Conservation (phyloP, 2,797 vertebrate genomes). For the Gallinago stenura region DNA sequence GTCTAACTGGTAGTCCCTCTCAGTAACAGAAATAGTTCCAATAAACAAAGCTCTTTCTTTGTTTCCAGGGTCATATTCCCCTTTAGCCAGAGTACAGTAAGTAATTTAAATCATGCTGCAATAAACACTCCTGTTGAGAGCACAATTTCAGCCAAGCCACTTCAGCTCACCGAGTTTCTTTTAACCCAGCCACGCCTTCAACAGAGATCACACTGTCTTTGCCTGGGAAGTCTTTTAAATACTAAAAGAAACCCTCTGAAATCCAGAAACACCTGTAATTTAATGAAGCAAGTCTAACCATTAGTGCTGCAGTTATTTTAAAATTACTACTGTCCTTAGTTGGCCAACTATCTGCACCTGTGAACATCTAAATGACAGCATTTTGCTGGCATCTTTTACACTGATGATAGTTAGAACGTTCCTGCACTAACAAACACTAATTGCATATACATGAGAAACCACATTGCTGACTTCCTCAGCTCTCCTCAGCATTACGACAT, state of each 20-base stretch:
- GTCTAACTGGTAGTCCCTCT: neutral
- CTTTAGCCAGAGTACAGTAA: neutral
- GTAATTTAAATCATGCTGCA: neutral
- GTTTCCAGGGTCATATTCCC: neutral
- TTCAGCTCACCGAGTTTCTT: constrained; percentile 22
- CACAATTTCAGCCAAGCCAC: constrained; percentile 7
- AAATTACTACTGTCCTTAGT: neutral
- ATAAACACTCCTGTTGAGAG: neutral
- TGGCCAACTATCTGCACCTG: neutral
- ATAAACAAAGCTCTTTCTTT: neutral
- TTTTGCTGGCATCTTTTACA: neutral
- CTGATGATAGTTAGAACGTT: neutral
- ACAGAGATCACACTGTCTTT: constrained; percentile 23
- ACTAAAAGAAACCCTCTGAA: neutral
- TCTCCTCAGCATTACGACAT: neutral
- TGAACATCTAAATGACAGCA: neutral
- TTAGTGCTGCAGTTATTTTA: neutral
- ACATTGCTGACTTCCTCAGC: neutral
- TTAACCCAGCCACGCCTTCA: neutral
- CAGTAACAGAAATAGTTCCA: constrained; percentile 3
- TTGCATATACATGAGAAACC: neutral
- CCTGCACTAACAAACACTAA: neutral
- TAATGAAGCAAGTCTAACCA: neutral
- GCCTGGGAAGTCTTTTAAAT: constrained; percentile 12
- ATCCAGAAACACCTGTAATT: constrained; percentile 17